These are phyloP conservation scores for Drosophila fuyamai DNA, from an alignment of 1,140 invertebrate species.

Conservation along the genomic window DNA sequence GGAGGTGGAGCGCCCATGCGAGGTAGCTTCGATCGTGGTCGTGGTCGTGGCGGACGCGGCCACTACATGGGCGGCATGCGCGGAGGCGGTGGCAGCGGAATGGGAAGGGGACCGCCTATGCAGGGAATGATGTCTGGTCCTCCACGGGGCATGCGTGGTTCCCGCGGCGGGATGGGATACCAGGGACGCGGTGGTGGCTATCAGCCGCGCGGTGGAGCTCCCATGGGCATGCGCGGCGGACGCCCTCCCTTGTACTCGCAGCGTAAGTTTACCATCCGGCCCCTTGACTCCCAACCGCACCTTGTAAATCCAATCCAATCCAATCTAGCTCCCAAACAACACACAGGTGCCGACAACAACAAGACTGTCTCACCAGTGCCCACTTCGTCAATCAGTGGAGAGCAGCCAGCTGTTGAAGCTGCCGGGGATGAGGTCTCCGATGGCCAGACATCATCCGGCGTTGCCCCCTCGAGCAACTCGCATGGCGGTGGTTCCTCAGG, in stretches of 20 bases:
- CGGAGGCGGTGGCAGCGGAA: conserved; percentile 60
- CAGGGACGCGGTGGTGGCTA: conserved; percentile 72
- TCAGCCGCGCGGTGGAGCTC: conserved; percentile 73
- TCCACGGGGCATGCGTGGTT: conserved; percentile 70
- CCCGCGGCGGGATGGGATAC: conserved; percentile 70
- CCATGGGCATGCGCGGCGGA: conserved; percentile 81
- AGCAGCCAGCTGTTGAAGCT: conserved; percentile 35
- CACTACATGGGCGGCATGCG: conserved; percentile 81
- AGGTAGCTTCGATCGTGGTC: conserved; percentile 77
- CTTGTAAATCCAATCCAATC: conserved; percentile 24
- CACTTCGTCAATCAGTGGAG: conserved; percentile 47
- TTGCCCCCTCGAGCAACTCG: conserved; percentile 38
- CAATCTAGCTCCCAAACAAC: conserved; percentile 75
- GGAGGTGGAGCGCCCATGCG: conserved; percentile 77
- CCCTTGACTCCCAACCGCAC: neutral
- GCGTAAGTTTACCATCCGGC: conserved; percentile 59
- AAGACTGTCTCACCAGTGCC: conserved; percentile 81
- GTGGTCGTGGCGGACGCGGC: conserved; percentile 73
- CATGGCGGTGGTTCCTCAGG: conserved; percentile 37
- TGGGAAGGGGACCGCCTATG: conserved; percentile 70
- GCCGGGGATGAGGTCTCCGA: conserved; percentile 48
- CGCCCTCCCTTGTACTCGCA: conserved; percentile 75
- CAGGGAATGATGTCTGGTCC: conserved; percentile 77
- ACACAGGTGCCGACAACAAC: conserved; percentile 81
- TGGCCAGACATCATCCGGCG: conserved; percentile 22